Percentiles rank a stretch among this genome's conserved stretches.
These are phyloP conservation scores for Crotalus viridis DNA, from an alignment of 2,113 vertebrate species.

Conservation along the genomic window DNA sequence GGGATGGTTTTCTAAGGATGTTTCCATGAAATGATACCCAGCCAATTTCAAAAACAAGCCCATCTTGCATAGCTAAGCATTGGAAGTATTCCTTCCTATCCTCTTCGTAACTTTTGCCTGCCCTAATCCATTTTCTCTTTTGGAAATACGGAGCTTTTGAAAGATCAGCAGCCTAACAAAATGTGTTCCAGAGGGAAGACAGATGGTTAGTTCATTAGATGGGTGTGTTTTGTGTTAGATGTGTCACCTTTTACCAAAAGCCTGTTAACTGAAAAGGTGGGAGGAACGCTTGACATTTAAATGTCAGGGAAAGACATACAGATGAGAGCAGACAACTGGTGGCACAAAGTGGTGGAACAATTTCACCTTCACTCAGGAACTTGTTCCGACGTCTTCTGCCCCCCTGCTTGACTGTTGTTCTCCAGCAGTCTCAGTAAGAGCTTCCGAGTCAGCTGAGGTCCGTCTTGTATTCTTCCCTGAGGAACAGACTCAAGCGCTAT, in stretches of 20 bases:
- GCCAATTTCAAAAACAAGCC: background rate
- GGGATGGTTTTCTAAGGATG: background rate
- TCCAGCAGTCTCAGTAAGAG: background rate
- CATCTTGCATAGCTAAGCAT: background rate
- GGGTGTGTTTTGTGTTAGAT: background rate
- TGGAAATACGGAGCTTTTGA: background rate
- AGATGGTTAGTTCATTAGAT: background rate
- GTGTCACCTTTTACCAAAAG: background rate
- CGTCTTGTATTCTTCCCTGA: background rate
- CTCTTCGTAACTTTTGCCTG: background rate
- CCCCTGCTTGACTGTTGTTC: background rate
- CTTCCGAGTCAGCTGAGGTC: background rate
- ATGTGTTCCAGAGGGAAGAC: background rate
- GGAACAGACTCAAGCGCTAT: accelerated
- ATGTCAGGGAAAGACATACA: background rate
- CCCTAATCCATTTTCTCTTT: background rate
- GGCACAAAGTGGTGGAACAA: background rate
- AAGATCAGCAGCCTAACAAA: background rate
- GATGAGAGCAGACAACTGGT: background rate
- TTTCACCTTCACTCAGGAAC: background rate
- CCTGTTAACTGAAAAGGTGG: background rate
- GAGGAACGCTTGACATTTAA: background rate
- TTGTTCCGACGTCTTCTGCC: too few relatives aligned
- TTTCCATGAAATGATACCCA: background rate
- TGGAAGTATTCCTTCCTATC: background rate